phyloP scores from a whole-genome alignment of 1,140 invertebrate genomes.

The Papilio dardanus region DNA sequence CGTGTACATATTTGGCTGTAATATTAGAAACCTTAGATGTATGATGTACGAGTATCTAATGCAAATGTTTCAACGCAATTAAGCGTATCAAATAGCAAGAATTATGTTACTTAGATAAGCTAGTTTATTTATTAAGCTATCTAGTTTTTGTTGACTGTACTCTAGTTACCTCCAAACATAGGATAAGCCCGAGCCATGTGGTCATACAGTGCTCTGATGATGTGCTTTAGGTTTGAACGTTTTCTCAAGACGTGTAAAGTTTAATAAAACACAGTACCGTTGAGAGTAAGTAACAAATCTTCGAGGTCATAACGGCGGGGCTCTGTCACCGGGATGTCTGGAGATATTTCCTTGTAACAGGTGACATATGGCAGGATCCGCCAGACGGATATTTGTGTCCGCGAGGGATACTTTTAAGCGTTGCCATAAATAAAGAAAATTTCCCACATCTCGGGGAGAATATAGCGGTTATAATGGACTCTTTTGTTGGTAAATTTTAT shows the following conservation, averaged over 20 bases:
- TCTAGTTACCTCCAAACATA: too few relatives aligned
- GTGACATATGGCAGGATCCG: conserved; percentile 28
- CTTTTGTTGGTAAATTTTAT: neutral
- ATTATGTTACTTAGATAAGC: neutral
- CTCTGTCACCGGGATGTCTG: neutral
- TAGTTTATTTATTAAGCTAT: too few relatives aligned
- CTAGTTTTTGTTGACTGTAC: too few relatives aligned
- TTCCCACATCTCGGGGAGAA: neutral
- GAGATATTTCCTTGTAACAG: conserved; percentile 11
- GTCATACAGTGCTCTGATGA: too few relatives aligned
- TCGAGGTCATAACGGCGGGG: neutral
- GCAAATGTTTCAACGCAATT: neutral
- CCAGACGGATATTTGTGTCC: conserved; percentile 26
- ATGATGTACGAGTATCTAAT: too few relatives aligned
- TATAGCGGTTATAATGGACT: neutral
- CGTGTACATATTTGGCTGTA: too few relatives aligned
- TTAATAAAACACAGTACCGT: conserved; percentile 4
- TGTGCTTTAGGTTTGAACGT: neutral
- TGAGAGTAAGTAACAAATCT: conserved; percentile 19
- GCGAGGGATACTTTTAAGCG: conserved; percentile 26
- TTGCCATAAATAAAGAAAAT: conserved; percentile 29
- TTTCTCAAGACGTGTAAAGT: neutral
- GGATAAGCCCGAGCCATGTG: too few relatives aligned
- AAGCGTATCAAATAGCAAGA: neutral
- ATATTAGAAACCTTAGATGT: too few relatives aligned